Conservation (phyloP, 2,797 vertebrate species). For the Vultur gryphus region DNA sequence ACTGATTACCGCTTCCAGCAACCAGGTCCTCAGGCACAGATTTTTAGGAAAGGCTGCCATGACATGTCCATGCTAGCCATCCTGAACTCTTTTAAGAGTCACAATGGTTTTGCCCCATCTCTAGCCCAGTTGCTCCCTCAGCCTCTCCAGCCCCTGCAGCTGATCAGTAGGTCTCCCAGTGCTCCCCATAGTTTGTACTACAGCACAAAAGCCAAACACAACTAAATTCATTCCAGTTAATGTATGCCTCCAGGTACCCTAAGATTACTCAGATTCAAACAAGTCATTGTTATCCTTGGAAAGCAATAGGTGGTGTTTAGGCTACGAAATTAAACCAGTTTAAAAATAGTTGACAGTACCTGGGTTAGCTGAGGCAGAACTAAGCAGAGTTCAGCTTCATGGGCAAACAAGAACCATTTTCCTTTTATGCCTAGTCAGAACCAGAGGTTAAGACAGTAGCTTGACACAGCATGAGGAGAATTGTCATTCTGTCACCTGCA, state of each 20-base stretch:
- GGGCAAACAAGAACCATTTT: not conserved
- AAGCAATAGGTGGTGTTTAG: not conserved
- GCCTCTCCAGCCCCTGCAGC: not conserved
- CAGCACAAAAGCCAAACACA: not conserved
- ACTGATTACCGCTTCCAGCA: not conserved
- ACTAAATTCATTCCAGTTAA: not conserved
- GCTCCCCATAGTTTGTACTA: not conserved
- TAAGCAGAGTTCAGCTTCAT: not conserved
- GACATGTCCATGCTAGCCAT: not conserved
- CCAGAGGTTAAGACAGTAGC: not conserved
- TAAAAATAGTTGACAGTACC: slow-evolving; percentile 1
- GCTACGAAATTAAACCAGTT: not conserved
- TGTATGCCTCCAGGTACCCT: not conserved
- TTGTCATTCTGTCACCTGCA: not conserved
- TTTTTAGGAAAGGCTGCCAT: not conserved
- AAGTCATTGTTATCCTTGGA: not conserved
- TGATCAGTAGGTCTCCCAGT: not conserved
- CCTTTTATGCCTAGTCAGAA: not conserved
- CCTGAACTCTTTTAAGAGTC: not conserved
- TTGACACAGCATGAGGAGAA: not conserved
- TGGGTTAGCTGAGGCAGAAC: slow-evolving; percentile 6
- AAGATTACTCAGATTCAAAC: not conserved
- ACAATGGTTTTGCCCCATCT: not conserved
- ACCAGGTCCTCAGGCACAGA: not conserved
- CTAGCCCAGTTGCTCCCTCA: not conserved